A percentile compares a stretch with the other conserved stretches of the same genome.
phyloP scores from a whole-genome alignment of 2,113 vertebrate species.

The Cynocephalus volans region DNA sequence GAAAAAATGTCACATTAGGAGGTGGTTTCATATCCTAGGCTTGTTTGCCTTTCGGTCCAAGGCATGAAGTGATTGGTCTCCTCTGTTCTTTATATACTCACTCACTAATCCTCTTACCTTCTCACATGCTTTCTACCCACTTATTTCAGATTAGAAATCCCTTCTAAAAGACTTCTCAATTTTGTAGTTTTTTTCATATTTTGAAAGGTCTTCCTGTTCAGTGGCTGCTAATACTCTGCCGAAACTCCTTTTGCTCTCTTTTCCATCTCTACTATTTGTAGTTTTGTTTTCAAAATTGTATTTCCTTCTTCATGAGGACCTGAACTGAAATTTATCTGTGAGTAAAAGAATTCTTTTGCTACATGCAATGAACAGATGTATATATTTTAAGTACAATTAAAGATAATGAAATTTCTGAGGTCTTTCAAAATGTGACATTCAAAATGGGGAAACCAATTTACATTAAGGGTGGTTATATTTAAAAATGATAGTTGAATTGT shows the following conservation, averaged over 20 bases:
- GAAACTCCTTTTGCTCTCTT: not conserved
- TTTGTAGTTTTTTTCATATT: not conserved
- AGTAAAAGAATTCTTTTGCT: not conserved
- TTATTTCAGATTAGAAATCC: not conserved
- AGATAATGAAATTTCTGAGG: not conserved
- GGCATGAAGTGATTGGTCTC: not conserved
- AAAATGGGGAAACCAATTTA: not conserved
- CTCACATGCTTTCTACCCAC: not conserved
- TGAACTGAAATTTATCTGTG: not conserved
- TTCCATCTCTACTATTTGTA: not conserved
- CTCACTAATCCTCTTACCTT: not conserved
- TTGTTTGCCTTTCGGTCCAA: not conserved
- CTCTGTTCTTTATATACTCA: not conserved
- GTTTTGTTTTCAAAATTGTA: not conserved
- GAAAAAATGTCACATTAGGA: rapidly evolving
- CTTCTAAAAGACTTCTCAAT: not conserved
- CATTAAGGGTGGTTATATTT: not conserved
- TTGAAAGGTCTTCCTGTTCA: not conserved
- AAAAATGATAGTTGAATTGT: not conserved
- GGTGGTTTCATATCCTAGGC: not conserved
- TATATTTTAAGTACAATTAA: not conserved
- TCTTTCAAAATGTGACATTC: not conserved
- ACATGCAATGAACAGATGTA: not conserved
- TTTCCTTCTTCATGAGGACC: not conserved
- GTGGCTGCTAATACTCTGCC: not conserved